Evolutionary conservation across 2,113 vertebrate species (phyloP).

Genomic region (Ornithorhynchus anatinus): DNA sequence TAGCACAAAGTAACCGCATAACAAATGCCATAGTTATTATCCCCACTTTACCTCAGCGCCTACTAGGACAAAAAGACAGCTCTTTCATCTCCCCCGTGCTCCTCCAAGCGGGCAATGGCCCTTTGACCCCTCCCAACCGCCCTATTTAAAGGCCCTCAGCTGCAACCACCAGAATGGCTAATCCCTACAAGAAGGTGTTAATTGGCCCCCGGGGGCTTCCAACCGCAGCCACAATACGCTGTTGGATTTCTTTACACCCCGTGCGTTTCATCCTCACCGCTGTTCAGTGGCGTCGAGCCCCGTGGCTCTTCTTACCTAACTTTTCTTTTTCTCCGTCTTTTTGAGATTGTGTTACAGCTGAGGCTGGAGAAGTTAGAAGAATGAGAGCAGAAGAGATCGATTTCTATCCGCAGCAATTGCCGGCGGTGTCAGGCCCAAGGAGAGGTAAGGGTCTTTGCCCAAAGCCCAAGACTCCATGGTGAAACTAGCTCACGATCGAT

Average conservation of each 20-base stretch:
- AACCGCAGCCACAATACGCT: slow-evolving; percentile 40
- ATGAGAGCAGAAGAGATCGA: background rate
- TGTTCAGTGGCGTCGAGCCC: slow-evolving; percentile 34
- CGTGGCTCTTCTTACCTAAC: slow-evolving; percentile 18
- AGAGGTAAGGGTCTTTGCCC: no score
- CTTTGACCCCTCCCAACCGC: slow-evolving; percentile 69
- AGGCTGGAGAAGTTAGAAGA: background rate
- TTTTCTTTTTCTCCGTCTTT: background rate
- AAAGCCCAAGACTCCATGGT: no score
- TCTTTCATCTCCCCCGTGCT: no score
- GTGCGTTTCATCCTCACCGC: slow-evolving; percentile 47
- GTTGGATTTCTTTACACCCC: slow-evolving; percentile 48
- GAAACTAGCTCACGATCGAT: no score
- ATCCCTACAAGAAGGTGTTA: slow-evolving; percentile 69
- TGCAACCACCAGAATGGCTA: slow-evolving; percentile 61
- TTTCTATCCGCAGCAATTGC: background rate
- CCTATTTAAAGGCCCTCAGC: slow-evolving; percentile 60
- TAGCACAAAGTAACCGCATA: no score
- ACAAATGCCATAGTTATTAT: no score
- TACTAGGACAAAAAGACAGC: no score
- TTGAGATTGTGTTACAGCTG: background rate
- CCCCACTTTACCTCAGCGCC: no score
- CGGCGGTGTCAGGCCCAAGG: background rate
- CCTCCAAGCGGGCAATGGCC: no score
- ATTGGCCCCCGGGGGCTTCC: slow-evolving; percentile 64